These are phyloP conservation scores for Plutella xylostella DNA, from an alignment of 2,888 invertebrate species.

Conservation along the genomic window DNA sequence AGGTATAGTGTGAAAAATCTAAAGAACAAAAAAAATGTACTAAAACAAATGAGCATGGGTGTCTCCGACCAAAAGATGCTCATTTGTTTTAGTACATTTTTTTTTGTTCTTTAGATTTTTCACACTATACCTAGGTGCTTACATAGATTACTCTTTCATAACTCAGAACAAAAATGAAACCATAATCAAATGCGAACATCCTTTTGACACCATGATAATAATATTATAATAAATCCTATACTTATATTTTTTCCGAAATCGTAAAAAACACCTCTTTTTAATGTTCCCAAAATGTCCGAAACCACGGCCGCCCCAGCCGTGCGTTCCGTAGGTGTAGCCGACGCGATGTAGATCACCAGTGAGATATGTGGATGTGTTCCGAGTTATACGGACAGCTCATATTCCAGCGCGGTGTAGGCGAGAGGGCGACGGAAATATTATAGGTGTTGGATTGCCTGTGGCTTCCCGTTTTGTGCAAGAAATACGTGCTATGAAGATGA, in stretches of 20 bases:
- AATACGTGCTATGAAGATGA: no score
- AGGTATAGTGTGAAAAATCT: background rate
- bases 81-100: no score
- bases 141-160: no score
- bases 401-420: background rate
- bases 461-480: constrained; percentile 3
- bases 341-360: constrained; percentile 5
- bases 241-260: no score
- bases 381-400: background rate
- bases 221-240: no score
- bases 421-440: background rate
- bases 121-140: background rate
- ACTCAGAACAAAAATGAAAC: no score
- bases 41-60: no score
- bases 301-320: background rate
- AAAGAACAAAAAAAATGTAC: background rate
- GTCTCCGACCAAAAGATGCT: no score
- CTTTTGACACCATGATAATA: no score
- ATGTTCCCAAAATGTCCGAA: background rate
- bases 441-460: background rate
- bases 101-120: background rate
- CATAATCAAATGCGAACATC: no score
- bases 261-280: background rate
- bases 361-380: background rate
- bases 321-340: constrained; percentile 4